These are phyloP conservation scores for Suillia variegata DNA, from an alignment of 2,888 invertebrate genomes.

Conservation along the genomic window DNA sequence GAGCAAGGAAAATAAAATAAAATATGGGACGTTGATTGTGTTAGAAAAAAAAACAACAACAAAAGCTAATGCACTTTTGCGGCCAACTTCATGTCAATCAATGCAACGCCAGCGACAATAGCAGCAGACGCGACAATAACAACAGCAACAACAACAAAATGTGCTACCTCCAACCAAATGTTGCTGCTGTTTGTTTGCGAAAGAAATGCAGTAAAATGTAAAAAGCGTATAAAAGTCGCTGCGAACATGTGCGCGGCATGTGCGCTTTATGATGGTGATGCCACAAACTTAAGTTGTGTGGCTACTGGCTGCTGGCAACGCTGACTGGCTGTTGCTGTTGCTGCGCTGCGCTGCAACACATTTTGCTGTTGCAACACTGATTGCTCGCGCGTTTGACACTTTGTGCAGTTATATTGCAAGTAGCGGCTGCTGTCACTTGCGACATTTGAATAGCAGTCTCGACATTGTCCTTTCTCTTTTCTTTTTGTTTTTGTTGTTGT, in stretches of 20 bases:
- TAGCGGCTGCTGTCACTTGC: slow-evolving; percentile 53
- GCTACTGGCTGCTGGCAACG: slow-evolving; percentile 20
- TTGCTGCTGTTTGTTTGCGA: slow-evolving; percentile 1
- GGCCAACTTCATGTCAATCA: slow-evolving; percentile 56
- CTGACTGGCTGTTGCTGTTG: background rate
- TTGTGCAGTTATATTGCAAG: slow-evolving; percentile 33
- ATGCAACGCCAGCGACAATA: slow-evolving; percentile 15
- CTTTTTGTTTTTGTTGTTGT: background rate
- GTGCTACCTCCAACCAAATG: slow-evolving; percentile 24
- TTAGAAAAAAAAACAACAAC: too few relatives aligned
- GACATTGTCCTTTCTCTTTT: background rate
- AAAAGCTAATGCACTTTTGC: slow-evolving; percentile 59
- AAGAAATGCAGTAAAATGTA: slow-evolving; percentile 31
- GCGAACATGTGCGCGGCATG: slow-evolving; percentile 56
- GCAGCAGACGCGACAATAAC: slow-evolving; percentile 4
- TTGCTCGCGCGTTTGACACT: slow-evolving; percentile 35
- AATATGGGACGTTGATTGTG: too few relatives aligned
- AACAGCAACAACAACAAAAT: background rate
- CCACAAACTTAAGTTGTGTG: slow-evolving; percentile 16
- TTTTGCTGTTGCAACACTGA: slow-evolving; percentile 52
- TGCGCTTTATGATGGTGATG: slow-evolving; percentile 59
- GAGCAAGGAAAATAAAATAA: too few relatives aligned
- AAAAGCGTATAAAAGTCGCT: slow-evolving; percentile 55
- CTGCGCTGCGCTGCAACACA: background rate
- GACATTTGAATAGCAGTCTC: slow-evolving; percentile 45